These are phyloP conservation scores for Pediacus dermestoides DNA, from an alignment of 2,888 invertebrate genomes.

Conservation along the genomic window DNA sequence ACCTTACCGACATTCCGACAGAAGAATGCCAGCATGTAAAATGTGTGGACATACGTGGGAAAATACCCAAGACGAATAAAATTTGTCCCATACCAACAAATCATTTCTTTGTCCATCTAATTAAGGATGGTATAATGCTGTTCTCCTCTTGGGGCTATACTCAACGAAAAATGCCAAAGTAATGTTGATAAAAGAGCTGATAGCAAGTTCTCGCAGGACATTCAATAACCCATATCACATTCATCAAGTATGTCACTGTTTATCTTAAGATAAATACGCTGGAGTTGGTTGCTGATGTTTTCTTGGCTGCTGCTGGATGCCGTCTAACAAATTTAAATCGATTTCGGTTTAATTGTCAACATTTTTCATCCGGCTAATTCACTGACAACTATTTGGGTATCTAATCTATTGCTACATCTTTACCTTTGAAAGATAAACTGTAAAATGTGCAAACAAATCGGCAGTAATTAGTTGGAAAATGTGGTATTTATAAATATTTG, in stretches of 20 bases:
- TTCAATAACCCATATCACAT: conserved; percentile 13
- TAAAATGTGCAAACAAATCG: too few species aligned
- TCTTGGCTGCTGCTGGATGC: too few species aligned
- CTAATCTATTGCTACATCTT: too few species aligned
- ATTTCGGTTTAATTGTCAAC: too few species aligned
- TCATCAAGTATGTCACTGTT: conserved; percentile 18
- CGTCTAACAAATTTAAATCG: too few species aligned
- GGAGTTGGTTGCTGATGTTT: too few species aligned
- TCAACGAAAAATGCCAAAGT: conserved; percentile 23
- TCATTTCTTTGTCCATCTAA: conserved; percentile 34
- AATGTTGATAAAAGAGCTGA: conserved; percentile 22
- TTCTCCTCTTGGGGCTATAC: conserved; percentile 7
- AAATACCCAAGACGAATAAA: conserved; percentile 37
- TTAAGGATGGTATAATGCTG: conserved; percentile 13
- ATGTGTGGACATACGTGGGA: conserved; percentile 43
- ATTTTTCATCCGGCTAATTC: too few species aligned
- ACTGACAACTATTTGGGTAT: too few species aligned
- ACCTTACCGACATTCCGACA: conserved; percentile 37
- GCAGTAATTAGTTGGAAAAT: too few species aligned
- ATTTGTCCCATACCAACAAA: conserved; percentile 32
- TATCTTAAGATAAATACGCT: conserved; percentile 4
- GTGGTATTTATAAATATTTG: too few species aligned
- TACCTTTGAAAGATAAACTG: too few species aligned
- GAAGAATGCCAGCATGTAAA: conserved; percentile 41
- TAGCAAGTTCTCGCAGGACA: conserved; percentile 15